These are phyloP conservation scores for Acanthurus lineatus DNA, from an alignment of 2,797 vertebrate genomes.

Conservation along the genomic window DNA sequence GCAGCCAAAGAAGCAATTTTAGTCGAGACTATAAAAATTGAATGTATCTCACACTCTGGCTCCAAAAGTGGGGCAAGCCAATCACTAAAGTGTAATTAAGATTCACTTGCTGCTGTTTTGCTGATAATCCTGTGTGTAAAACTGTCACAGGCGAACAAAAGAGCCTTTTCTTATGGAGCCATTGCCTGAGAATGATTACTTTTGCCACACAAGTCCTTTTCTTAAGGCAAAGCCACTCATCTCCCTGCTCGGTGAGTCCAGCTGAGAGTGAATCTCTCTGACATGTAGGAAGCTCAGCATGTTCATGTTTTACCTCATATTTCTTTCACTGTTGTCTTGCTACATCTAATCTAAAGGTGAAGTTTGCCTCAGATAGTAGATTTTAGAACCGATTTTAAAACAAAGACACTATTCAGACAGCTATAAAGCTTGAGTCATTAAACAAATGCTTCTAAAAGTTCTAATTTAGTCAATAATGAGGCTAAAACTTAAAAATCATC, in stretches of 20 bases:
- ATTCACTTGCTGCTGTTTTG: slow-evolving; percentile 78
- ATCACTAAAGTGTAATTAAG: slow-evolving; percentile 79
- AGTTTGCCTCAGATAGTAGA: not conserved
- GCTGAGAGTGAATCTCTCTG: slow-evolving; percentile 41
- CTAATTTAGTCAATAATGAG: slow-evolving; percentile 7
- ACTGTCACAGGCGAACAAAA: slow-evolving; percentile 76
- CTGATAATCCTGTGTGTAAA: slow-evolving; percentile 78
- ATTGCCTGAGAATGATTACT: slow-evolving; percentile 31
- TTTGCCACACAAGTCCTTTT: slow-evolving; percentile 48
- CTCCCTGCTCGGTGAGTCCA: slow-evolving; percentile 37
- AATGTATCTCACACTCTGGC: slow-evolving; percentile 55
- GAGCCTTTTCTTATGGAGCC: slow-evolving; percentile 63
- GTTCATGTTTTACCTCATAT: slow-evolving; percentile 32
- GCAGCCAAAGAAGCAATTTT: slow-evolving; percentile 45
- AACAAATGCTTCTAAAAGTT: not conserved
- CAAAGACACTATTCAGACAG: no score
- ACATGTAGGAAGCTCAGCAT: slow-evolving; percentile 56
- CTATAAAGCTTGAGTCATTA: not conserved
- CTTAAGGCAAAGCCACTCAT: slow-evolving; percentile 52
- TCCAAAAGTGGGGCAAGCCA: slow-evolving; percentile 54
- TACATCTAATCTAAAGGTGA: slow-evolving; percentile 27
- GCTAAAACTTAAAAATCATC: not conserved
- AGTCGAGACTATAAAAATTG: slow-evolving; percentile 56
- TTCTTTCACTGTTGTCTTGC: slow-evolving; percentile 11
- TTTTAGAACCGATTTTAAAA: slow-evolving; percentile 20